A percentile compares a stretch with the other conserved stretches of the same genome.
Evolutionary conservation across 1,140 invertebrate species (phyloP).

Genomic region (Eciton burchellii): DNA sequence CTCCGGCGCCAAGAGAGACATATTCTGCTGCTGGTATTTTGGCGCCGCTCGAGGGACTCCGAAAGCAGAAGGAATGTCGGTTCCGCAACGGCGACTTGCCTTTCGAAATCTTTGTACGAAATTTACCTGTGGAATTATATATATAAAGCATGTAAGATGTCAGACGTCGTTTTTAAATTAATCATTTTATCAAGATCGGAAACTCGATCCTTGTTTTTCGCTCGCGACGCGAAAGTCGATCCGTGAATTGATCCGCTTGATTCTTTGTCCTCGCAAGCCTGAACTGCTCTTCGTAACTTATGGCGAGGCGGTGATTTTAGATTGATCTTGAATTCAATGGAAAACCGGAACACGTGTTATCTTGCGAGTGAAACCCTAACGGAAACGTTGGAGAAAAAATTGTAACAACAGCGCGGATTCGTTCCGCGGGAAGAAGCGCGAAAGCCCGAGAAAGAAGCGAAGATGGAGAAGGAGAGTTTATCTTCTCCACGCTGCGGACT

Average conservation of each 20-base stretch:
- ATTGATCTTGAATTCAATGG: too few species aligned
- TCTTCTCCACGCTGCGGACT: conserved; percentile 13
- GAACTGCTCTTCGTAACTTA: too few species aligned
- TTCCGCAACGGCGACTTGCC: not conserved
- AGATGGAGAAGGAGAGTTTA: conserved; percentile 10
- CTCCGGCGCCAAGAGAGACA: conserved; percentile 49
- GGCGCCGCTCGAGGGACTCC: conserved; percentile 55
- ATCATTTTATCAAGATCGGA: too few species aligned
- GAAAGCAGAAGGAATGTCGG: conserved; percentile 3
- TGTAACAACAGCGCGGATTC: not conserved
- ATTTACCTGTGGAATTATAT: too few species aligned
- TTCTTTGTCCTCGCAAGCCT: too few species aligned
- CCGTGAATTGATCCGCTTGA: too few species aligned
- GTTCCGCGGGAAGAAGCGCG: not conserved
- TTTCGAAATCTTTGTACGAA: too few species aligned
- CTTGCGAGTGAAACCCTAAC: not conserved
- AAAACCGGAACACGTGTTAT: not conserved
- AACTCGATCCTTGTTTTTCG: too few species aligned
- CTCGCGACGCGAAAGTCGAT: too few species aligned
- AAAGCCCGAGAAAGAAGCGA: not conserved
- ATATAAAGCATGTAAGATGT: too few species aligned
- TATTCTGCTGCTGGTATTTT: conserved; percentile 53
- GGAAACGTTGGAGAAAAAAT: conserved; percentile 1
- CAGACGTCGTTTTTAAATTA: too few species aligned
- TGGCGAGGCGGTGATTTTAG: not conserved